Conservation (phyloP, 1,140 invertebrate species). For the Hylaeus anthracinus region DNA sequence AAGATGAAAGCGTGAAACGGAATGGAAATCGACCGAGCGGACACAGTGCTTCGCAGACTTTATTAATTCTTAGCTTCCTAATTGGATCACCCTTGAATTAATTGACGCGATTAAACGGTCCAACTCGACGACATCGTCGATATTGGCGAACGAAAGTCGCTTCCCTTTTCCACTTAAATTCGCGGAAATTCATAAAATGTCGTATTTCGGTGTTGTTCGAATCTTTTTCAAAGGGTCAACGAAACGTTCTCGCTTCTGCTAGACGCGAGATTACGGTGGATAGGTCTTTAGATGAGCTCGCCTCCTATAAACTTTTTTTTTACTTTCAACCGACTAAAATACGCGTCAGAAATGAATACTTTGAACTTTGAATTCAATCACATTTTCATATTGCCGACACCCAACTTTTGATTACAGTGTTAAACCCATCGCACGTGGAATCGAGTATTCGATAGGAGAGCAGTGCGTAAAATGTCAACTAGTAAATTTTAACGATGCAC, state of each 20-base stretch:
- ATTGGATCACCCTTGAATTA: conserved; percentile 59
- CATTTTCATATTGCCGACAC: background rate
- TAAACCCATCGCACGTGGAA: no score
- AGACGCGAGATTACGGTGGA: no score
- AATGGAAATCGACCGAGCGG: conserved; percentile 23
- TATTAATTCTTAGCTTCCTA: conserved; percentile 57
- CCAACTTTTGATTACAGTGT: background rate
- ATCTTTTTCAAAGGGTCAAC: background rate
- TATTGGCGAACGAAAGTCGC: background rate
- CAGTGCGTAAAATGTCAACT: no score
- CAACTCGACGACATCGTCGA: background rate
- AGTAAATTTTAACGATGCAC: no score
- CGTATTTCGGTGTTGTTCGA: background rate
- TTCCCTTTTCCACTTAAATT: background rate
- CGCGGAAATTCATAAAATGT: background rate
- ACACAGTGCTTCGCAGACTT: conserved; percentile 24
- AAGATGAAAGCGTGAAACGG: background rate
- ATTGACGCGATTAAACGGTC: conserved; percentile 56
- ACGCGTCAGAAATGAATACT: no score
- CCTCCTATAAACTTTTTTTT: no score
- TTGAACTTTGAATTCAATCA: background rate
- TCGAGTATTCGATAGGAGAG: no score
- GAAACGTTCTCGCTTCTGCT: background rate
- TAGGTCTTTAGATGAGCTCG: background rate
- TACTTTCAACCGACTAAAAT: no score